Conservation (phyloP, 2,113 vertebrate species). For the Smithornis capensis region DNA sequence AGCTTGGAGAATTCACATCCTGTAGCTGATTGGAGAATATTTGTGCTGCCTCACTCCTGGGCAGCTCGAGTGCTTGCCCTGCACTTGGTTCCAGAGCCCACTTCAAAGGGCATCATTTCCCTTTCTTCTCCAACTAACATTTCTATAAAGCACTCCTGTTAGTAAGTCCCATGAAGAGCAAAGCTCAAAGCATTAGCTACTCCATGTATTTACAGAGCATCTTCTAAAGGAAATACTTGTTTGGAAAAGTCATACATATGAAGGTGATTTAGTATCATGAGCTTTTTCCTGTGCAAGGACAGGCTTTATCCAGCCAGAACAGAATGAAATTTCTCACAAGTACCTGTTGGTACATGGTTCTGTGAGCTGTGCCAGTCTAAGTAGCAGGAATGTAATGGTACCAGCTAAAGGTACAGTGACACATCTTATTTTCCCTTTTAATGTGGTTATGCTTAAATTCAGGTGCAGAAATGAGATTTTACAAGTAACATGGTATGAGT, state of each 20-base stretch:
- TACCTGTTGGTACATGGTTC: background rate
- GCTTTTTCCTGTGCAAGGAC: background rate
- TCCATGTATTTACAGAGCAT: background rate
- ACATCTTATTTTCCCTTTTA: background rate
- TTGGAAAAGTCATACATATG: background rate
- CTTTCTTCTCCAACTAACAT: background rate
- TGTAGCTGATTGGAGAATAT: background rate
- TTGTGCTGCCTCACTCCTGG: background rate
- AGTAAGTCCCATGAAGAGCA: background rate
- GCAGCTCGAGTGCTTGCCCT: background rate
- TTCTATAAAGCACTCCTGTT: background rate
- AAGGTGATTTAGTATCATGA: background rate
- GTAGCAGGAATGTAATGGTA: background rate
- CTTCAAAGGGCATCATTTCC: background rate
- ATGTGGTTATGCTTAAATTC: background rate
- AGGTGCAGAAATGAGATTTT: background rate
- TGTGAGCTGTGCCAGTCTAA: background rate
- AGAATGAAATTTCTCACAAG: background rate
- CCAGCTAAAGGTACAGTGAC: background rate
- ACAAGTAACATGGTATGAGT: background rate
- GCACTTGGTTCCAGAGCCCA: background rate
- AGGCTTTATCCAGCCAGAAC: background rate
- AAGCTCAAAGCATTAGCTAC: background rate
- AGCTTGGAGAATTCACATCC: background rate
- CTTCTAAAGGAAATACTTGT: background rate